Base-by-base conservation (phyloP, 2,888 invertebrate species). In the Rapana venosa region DNA sequence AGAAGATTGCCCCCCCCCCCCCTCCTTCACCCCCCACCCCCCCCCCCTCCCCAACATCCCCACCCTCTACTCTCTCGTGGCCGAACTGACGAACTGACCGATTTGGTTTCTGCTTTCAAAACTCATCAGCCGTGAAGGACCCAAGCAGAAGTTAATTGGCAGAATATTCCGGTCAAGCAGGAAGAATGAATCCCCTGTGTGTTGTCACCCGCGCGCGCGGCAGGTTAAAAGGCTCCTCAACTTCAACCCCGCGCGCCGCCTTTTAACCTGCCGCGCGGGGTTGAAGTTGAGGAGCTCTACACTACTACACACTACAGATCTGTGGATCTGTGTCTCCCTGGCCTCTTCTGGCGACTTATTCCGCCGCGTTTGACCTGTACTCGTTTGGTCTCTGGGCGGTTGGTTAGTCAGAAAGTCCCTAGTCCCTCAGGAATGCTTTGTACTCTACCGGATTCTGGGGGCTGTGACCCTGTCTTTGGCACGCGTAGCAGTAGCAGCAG, bases 171-270 rank as follows among this genome's bases (percentile, higher is more conserved):
- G 30, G 20, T 86, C 85, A 5, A 30, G 56, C 61, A 26, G 47
- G 15, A 8, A 35, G 85, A 61, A 30, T 86, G 58, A 86, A 61
- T 5, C 32, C 30, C 58, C 58, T 35, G 13, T 8, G 30, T 58
- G n/a, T 61, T 86, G 20, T 30, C 11, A 11, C 61, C 61, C 35
- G 85, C 85, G 85, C 61, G 32, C 35, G 85, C 85, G 85, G 85
- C 85, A 26, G 26, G 58, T 86, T 86, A n/a, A 22, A 61, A n/a
- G 85, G 30, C 84, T n/a, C n/a, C n/a, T n/a, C n/a, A n/a, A n/a
- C n/a, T n/a, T n/a, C n/a, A n/a, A n/a, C n/a, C n/a, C n/a, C n/a
- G n/a, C n/a, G n/a, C 35, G n/a, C 35, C 35, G 81, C 17, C 81
- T 17, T 74, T 20, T 26, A 20, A 32, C 81, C 13, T 81, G 85